Evolutionary conservation across 2,888 invertebrate species (phyloP).

Genomic region (Eulithis testata): DNA sequence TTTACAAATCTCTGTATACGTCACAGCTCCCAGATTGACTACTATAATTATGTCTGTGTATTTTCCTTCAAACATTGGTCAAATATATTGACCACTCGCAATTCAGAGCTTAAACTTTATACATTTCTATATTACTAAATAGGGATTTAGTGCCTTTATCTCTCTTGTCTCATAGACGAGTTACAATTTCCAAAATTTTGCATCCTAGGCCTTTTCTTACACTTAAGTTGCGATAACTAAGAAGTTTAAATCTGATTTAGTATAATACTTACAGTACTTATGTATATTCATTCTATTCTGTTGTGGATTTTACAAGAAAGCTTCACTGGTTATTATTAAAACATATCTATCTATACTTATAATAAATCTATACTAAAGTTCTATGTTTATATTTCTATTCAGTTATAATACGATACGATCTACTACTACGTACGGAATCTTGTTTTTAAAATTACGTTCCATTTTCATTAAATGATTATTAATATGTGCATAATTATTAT

Average conservation of each 20-base stretch:
- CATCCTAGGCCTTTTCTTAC: slow-evolving; percentile 50
- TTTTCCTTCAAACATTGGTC: too few species aligned
- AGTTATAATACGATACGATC: neutral
- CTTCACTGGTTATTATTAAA: neutral
- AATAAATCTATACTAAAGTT: neutral
- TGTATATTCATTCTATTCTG: neutral
- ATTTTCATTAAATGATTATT: neutral
- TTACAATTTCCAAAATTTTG: slow-evolving; percentile 52
- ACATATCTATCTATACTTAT: too few species aligned
- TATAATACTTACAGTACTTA: neutral
- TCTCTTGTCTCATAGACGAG: slow-evolving; percentile 65
- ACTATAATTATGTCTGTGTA: too few species aligned
- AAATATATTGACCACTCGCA: too few species aligned
- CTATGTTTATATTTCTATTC: neutral
- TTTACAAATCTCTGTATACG: too few species aligned
- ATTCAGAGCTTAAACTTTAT: too few species aligned
- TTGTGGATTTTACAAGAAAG: neutral
- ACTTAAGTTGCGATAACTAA: slow-evolving; percentile 9
- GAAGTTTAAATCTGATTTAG: too few species aligned
- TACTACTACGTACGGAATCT: slow-evolving; percentile 4
- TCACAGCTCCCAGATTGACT: too few species aligned
- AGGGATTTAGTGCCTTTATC: slow-evolving; percentile 49
- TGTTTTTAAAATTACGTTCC: neutral
- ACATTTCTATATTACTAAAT: too few species aligned
- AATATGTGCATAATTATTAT: too few species aligned